These are phyloP conservation scores for Sebastes minor DNA, from an alignment of 2,797 vertebrate species.

Conservation along the genomic window DNA sequence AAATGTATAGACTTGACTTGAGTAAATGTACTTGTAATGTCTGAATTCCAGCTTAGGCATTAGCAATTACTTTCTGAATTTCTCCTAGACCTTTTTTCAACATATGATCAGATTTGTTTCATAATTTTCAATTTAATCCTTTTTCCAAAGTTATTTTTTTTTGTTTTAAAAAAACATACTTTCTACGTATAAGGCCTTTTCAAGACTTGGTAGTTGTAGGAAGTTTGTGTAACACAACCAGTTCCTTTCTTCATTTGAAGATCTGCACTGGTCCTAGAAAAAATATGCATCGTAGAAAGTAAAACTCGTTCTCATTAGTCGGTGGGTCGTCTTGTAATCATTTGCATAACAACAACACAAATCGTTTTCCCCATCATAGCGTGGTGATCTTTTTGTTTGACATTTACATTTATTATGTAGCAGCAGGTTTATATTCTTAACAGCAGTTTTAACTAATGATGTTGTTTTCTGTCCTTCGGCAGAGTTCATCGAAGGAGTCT, in stretches of 20 bases:
- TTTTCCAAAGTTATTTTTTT: too few relatives aligned
- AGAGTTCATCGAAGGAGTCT: constrained; percentile 97
- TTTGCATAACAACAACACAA: not conserved
- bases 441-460: not conserved
- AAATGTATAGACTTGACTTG: not conserved
- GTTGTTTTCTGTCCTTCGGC: not conserved
- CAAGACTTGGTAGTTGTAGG: fast-evolving
- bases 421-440: not conserved
- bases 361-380: not conserved
- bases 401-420: not conserved
- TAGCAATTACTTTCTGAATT: not conserved
- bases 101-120: not conserved
- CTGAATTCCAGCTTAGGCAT: not conserved
- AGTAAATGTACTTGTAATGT: not conserved
- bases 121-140: not conserved
- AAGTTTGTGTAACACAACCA: not conserved
- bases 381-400: not conserved
- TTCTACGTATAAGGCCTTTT: not conserved
- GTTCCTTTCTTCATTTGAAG: not conserved
- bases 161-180: too few relatives aligned
- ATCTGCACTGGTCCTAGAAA: not conserved
- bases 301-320: not conserved
- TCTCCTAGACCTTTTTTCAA: not conserved
- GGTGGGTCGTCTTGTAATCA: not conserved
- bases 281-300: too few relatives aligned